These are phyloP conservation scores for honey bee (Apis mellifera) DNA, from an alignment of 1,140 invertebrate species.

Conservation along the genomic window Amel_HAv3.1 CM009934.2:10964501-10965000, in stretches of 20 bases:
- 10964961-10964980: background rate
- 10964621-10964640: too few species aligned
- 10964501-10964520: conserved; percentile 50
- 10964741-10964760: background rate
- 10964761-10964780: conserved; percentile 29
- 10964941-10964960: conserved; percentile 63
- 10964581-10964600: conserved; percentile 1
- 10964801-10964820: conserved; percentile 61
- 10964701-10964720: background rate
- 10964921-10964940: conserved; percentile 70
- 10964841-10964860: conserved; percentile 75
- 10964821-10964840: conserved; percentile 61
- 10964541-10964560: conserved; percentile 55
- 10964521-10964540: conserved; percentile 15
- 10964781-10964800: conserved; percentile 30
- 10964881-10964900: conserved; percentile 73
- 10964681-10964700: background rate
- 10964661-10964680: background rate
- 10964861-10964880: conserved; percentile 70
- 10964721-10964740: too few species aligned
- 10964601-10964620: background rate
- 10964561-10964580: conserved; percentile 5
- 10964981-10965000: conserved; percentile 10
- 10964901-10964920: conserved; percentile 53
- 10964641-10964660: background rate